Evolutionary conservation across 2,113 vertebrate genomes (phyloP).

Genomic region (Microtus ochrogaster): DNA sequence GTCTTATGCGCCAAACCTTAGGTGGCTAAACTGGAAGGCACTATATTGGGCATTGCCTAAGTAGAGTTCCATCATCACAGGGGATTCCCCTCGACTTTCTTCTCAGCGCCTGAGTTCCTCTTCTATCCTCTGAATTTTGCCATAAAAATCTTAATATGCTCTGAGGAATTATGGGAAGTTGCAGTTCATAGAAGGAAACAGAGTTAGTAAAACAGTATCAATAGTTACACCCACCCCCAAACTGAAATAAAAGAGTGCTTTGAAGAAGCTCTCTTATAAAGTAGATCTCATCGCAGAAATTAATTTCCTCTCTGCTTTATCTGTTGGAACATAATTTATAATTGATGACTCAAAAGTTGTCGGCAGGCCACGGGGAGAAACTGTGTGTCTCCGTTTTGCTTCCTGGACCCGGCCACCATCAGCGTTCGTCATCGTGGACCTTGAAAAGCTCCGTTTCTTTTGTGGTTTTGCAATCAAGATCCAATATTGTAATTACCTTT

Average conservation of each 20-base stretch:
- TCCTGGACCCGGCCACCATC: conserved; percentile 38
- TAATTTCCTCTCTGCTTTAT: conserved; percentile 75
- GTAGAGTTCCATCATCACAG: background rate
- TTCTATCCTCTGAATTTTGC: conserved; percentile 39
- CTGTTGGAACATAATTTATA: conserved; percentile 72
- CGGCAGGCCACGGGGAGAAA: conserved; percentile 44
- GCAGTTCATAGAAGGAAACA: conserved; percentile 55
- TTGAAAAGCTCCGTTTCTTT: conserved; percentile 62
- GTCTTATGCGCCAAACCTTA: background rate
- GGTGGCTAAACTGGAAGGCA: background rate
- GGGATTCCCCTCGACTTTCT: background rate
- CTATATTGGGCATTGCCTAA: background rate
- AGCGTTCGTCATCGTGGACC: conserved; percentile 45
- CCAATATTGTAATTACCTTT: conserved; percentile 63
- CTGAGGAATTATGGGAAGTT: conserved; percentile 44
- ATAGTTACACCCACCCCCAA: conserved; percentile 49
- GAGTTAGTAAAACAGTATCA: conserved; percentile 60
- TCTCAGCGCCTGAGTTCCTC: conserved; percentile 11
- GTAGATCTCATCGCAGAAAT: conserved; percentile 70
- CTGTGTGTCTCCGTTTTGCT: conserved; percentile 59
- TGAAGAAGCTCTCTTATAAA: conserved; percentile 59
- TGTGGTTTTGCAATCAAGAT: conserved; percentile 55
- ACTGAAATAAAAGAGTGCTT: conserved; percentile 62
- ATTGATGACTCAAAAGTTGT: conserved; percentile 64
- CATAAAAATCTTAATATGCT: conserved; percentile 44